Evolutionary conservation across 2,113 vertebrate genomes (phyloP).

Genomic region (Bujurquina vittata): DNA sequence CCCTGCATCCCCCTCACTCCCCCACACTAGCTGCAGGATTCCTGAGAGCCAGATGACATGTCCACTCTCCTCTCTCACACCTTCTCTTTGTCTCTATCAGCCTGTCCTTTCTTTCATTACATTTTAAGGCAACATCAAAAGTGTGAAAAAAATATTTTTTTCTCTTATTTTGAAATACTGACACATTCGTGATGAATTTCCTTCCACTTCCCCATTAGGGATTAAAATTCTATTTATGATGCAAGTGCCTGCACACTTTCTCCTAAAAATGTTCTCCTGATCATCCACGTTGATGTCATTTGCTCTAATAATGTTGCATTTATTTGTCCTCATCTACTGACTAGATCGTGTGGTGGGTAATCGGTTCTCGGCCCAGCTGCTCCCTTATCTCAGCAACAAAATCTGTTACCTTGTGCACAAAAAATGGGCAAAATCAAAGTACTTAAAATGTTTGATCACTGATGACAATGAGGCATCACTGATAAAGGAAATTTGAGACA

Average conservation of each 20-base stretch:
- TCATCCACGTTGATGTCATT: slow-evolving; percentile 17
- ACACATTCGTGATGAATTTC: not conserved
- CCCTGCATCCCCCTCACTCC: slow-evolving; percentile 7
- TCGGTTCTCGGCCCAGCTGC: slow-evolving; percentile 6
- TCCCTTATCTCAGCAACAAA: not conserved
- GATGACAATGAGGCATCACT: not conserved
- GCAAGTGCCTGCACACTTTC: not conserved
- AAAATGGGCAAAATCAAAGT: not conserved
- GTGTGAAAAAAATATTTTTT: not conserved
- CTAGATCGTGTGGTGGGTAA: not conserved
- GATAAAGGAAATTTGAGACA: not conserved
- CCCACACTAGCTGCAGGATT: slow-evolving; percentile 33
- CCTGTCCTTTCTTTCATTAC: not conserved
- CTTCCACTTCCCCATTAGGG: not conserved
- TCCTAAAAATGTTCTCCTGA: not conserved
- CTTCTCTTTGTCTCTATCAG: slow-evolving; percentile 12
- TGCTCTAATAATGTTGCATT: slow-evolving; percentile 38
- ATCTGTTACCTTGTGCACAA: not conserved
- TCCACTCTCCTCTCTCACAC: slow-evolving; percentile 26
- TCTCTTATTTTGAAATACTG: not conserved
- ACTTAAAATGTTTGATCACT: not conserved
- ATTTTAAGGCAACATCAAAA: not conserved
- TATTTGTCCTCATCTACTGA: slow-evolving; percentile 21
- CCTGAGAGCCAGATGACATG: slow-evolving; percentile 58
- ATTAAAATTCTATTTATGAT: not conserved